A percentile compares a stretch with the other conserved stretches of the same genome.
These are phyloP conservation scores for Hyalella azteca DNA, from an alignment of 2,888 invertebrate genomes.

Conservation along the genomic window DNA sequence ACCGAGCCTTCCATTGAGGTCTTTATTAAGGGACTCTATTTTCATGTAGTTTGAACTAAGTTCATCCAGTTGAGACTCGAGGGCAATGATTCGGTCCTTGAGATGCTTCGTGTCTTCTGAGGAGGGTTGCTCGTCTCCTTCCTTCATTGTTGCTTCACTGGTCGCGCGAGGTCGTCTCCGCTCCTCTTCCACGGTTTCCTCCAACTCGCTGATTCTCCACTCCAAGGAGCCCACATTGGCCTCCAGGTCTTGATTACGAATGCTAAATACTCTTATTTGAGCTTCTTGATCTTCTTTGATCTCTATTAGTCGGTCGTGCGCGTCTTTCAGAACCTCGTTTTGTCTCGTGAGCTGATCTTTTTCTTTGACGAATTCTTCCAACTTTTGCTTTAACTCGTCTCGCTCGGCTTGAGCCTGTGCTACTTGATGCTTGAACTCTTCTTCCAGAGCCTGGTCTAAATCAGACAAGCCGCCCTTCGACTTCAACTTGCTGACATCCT, in stretches of 20 bases:
- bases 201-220: constrained; percentile 57
- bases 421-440: constrained; percentile 71
- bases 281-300: constrained; percentile 82
- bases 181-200: constrained; percentile 52
- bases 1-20: constrained; percentile 41
- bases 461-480: constrained; percentile 63
- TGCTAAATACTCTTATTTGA: constrained; percentile 76
- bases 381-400: constrained; percentile 71
- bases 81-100: constrained; percentile 17
- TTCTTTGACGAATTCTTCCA: constrained; percentile 71
- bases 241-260: constrained; percentile 74
- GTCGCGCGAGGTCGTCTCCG: constrained; percentile 29
- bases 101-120: neutral
- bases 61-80: constrained; percentile 23
- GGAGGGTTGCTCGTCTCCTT: neutral
- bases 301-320: constrained; percentile 79
- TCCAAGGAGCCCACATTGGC: constrained; percentile 68
- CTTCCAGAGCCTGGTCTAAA: constrained; percentile 79
- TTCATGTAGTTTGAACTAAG: constrained; percentile 22
- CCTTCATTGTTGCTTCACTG: constrained; percentile 26
- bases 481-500: constrained; percentile 59
- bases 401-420: constrained; percentile 66
- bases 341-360: constrained; percentile 74
- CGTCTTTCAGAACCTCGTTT: constrained; percentile 75
- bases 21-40: constrained; percentile 27